Percentiles rank a stretch among this genome's conserved stretches.
phyloP scores from a whole-genome alignment of 1,140 invertebrate species.

The Sycophila sp. region DNA sequence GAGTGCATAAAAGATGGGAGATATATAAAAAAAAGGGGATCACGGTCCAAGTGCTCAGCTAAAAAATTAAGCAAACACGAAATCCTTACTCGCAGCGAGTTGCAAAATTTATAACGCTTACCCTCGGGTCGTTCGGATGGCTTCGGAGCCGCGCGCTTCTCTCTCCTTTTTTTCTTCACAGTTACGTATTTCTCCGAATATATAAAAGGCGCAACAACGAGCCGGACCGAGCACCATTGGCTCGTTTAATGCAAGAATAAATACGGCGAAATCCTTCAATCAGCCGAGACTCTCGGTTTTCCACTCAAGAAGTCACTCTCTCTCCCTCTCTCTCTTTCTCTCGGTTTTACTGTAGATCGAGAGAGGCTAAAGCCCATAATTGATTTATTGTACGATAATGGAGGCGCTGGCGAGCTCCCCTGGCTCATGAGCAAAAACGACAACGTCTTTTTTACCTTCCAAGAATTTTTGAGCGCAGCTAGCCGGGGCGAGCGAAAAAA shows the following conservation, averaged over 20 bases:
- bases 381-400: slow-evolving; percentile 37
- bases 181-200: slow-evolving; percentile 6
- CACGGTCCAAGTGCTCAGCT: too few relatives aligned
- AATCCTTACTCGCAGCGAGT: too few relatives aligned
- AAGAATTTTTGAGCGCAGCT: slow-evolving; percentile 32
- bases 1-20: too few relatives aligned
- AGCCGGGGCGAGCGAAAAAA: slow-evolving; percentile 14
- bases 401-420: not conserved
- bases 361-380: slow-evolving; percentile 9
- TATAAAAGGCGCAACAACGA: not conserved
- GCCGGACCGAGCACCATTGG: not conserved
- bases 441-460: slow-evolving; percentile 31
- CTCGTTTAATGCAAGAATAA: slow-evolving; percentile 30
- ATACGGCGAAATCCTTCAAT: slow-evolving; percentile 26
- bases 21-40: too few relatives aligned
- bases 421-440: slow-evolving; percentile 12
- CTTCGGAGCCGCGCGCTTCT: too few relatives aligned
- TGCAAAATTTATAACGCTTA: too few relatives aligned
- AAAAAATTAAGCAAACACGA: too few relatives aligned
- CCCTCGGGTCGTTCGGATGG: not conserved
- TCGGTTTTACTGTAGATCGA: too few relatives aligned
- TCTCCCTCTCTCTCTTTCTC: not conserved
- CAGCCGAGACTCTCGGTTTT: not conserved
- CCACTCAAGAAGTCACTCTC: not conserved
- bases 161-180: not conserved